Evolutionary conservation across 1,140 invertebrate species (phyloP), one percentile per base, ranked within the genome.

Genomic region (Brevipalpus yothersi): DNA sequence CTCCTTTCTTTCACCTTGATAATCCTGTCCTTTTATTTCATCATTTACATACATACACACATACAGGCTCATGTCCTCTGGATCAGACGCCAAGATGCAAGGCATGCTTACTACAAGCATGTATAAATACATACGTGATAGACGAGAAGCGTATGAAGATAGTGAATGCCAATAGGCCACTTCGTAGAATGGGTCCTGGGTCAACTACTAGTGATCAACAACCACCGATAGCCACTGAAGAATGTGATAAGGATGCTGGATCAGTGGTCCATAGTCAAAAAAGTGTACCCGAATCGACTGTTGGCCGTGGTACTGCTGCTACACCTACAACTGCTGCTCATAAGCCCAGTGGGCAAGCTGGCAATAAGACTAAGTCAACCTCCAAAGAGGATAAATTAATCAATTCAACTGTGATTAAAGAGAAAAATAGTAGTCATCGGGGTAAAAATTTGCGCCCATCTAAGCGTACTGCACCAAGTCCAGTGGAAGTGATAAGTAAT

Each of bases 41-140:
- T 5, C 31, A 31, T 31, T 31, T 15, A 2, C 39, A n/a, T n/a
- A n/a, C n/a, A n/a, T n/a, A n/a, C n/a, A n/a, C n/a, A n/a, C n/a
- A n/a, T n/a, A 15, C 40, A 58, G 58, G 55, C 12, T 41, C 51
- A 23, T 62, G 61, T 60, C 41, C 58, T 19, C 51, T 62, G 42
- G 42, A 61, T 15, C 56, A 23, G 13, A 47, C 39, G 31, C 61
- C 42, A 31, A 39, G 61, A n/a, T 62, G 61, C 39, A 62, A 62
- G 47, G 56, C 61, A 19, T 62, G 61, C 40, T 47, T 62, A 17
- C 53, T 62, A 3, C 49, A 51, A 39, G 61, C 61, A 13, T 62
- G 61, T 39, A 43, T 62, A 23, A 54, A 61, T 3, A 62, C 63
- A 19, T 62, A 62, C 49, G 61, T 54, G 9, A 53, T 62, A 5